Conservation (phyloP, 53 echinoderm and acorn worm species). For the Luidia sarsii region DNA sequence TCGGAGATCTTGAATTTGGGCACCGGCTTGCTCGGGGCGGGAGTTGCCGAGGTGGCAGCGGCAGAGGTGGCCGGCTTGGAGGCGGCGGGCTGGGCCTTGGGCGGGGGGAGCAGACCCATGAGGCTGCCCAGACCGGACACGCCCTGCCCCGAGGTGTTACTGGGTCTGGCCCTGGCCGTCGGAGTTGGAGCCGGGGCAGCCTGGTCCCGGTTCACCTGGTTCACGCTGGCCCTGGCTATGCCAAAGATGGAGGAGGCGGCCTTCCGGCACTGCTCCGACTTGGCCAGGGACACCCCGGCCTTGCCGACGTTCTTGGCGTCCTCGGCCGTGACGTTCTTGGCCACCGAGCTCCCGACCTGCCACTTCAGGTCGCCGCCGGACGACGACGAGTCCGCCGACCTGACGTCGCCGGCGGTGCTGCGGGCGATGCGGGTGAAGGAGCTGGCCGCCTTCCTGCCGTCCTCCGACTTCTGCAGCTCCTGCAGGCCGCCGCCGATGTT, state of each 20-base stretch:
- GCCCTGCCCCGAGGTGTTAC: slow-evolving; percentile 35
- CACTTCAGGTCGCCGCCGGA: slow-evolving; percentile 41
- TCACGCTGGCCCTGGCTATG: slow-evolving; percentile 32
- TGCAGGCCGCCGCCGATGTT: slow-evolving; percentile 34
- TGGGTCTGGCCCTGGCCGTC: slow-evolving; percentile 72
- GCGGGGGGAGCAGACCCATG: slow-evolving; percentile 38
- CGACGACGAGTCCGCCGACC: slow-evolving; percentile 26
- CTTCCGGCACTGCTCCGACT: slow-evolving; percentile 56
- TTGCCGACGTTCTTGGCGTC: slow-evolving; percentile 51
- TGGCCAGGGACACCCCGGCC: slow-evolving; percentile 33
- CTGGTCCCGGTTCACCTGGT: slow-evolving; percentile 37
- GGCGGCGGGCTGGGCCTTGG: slow-evolving; percentile 32
- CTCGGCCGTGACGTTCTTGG: slow-evolving; percentile 67
- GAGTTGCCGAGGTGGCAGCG: too few relatives aligned
- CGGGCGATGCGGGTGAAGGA: slow-evolving; percentile 25
- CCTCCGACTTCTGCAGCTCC: slow-evolving; percentile 20
- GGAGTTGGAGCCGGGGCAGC: slow-evolving; percentile 47
- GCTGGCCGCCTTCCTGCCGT: slow-evolving; percentile 38
- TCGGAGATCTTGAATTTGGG: slow-evolving; percentile 59
- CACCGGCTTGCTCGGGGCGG: slow-evolving; percentile 20
- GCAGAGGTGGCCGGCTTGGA: slow-evolving; percentile 3
- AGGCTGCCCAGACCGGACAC: slow-evolving; percentile 22
- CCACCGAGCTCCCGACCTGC: slow-evolving; percentile 66
- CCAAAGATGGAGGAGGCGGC: slow-evolving; percentile 40
- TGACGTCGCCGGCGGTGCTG: slow-evolving; percentile 39